These are phyloP conservation scores for Nycticryphes semicollaris DNA, from an alignment of 2,113 vertebrate genomes.

Conservation along the genomic window DNA sequence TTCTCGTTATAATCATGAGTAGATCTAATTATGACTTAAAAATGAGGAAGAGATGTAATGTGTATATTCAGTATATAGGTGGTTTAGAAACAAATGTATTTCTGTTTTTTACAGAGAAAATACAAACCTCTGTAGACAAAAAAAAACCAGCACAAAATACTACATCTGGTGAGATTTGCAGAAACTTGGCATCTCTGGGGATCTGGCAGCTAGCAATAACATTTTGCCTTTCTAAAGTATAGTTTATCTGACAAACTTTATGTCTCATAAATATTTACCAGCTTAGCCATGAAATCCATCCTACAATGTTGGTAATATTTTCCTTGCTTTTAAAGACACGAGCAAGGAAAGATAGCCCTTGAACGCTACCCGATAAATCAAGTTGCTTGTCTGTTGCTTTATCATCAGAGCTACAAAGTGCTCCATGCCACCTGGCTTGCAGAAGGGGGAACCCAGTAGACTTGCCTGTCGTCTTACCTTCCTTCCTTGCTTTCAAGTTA, in stretches of 20 bases:
- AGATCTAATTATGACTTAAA: not conserved
- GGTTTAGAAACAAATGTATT: not conserved
- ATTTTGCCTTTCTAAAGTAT: not conserved
- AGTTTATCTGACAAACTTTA: conserved; percentile 3
- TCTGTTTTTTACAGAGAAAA: not conserved
- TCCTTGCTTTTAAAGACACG: not conserved
- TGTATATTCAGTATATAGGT: not conserved
- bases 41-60: not conserved
- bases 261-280: not conserved
- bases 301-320: not conserved
- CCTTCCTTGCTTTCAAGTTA: not conserved
- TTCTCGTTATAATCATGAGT: not conserved
- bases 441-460: not conserved
- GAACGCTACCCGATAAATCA: not conserved
- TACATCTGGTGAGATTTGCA: not conserved
- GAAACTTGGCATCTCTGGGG: not conserved
- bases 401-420: not conserved
- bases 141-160: not conserved
- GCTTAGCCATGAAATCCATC: not conserved
- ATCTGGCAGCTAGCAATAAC: not conserved
- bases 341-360: not conserved
- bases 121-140: not conserved
- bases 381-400: not conserved
- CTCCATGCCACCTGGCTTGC: not conserved
- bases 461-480: not conserved